A percentile compares a stretch with the other conserved stretches of the same genome.
Conservation (phyloP, 2,113 vertebrate species). For the Ptilonorhynchus violaceus region DNA sequence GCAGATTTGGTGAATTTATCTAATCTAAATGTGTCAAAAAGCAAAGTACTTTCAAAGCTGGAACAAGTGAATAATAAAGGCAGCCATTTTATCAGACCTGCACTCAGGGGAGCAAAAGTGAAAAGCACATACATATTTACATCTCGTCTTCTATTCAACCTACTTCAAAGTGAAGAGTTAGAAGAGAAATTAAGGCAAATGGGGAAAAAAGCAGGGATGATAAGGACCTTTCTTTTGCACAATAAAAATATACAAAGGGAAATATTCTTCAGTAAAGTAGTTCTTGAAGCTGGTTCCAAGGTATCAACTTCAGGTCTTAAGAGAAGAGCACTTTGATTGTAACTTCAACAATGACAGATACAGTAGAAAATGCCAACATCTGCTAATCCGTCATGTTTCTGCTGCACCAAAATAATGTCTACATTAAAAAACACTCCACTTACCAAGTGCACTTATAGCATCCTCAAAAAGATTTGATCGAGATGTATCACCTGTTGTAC, state of each 20-base stretch:
- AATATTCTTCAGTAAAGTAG: not conserved
- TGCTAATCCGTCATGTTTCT: not conserved
- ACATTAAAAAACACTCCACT: constrained; percentile 56
- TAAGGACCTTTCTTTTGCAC: not conserved
- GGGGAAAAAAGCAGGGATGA: not conserved
- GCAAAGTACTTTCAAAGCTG: not conserved
- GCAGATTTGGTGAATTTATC: not conserved
- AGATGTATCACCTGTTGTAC: constrained; percentile 79
- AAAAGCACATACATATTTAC: not conserved
- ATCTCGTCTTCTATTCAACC: not conserved
- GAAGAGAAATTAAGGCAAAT: not conserved
- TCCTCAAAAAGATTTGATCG: constrained; percentile 91
- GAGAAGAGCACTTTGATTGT: not conserved
- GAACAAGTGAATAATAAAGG: not conserved
- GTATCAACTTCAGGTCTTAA: not conserved
- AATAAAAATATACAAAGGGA: not conserved
- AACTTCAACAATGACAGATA: constrained; percentile 7
- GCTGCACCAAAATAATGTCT: constrained; percentile 17
- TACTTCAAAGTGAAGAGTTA: not conserved
- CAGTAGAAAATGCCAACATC: not conserved
- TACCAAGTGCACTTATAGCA: constrained; percentile 94
- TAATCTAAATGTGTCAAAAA: not conserved
- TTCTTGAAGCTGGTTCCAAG: not conserved
- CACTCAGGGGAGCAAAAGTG: not conserved
- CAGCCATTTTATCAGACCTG: not conserved